Evolutionary conservation across 2,113 vertebrate species (phyloP), one percentile per base, ranked within the genome.

Genomic region (Tragulus kanchil): DNA sequence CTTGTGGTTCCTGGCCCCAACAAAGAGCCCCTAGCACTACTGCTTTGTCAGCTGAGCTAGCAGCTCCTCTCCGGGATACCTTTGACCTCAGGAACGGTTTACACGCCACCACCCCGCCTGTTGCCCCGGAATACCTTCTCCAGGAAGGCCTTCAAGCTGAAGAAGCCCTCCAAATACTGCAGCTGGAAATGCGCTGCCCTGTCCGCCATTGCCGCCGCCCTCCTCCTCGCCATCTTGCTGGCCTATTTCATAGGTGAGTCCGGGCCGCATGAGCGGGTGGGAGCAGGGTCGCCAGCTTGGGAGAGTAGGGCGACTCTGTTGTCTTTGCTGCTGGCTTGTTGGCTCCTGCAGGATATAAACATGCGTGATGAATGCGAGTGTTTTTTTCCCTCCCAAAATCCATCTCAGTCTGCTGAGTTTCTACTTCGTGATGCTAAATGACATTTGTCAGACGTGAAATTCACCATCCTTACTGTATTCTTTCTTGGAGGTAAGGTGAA

Each of bases 151-250:
- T 99, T 99, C 99, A 99, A 99, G 98, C 99, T 99, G 98, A 99
- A 99, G 99, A 99, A 99, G 64, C 99, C 99, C 81, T 99, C 99
- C 97, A 99, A 99, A 97, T 99, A 99, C 98, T 99, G 99, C 98
- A 99, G 99, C 99, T 99, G 99, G 99, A 99, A 99, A 98, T 99
- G 99, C 65, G 99, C 99, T 2, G 99, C 99, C 25, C 98, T 99
- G 93, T 99, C 99, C 0, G 99, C 99, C 97, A 99, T 99, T 36
- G 98, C 99, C 31, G 99, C 99, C 8, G 99, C 99, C 69, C 98
- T 99, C 75, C 99, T 99, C 95, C 98, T 99, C 98, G 99, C 99
- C 94, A 99, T 99, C 67, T 98, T 99, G 85, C 99, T 99, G 95
- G 99, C 99, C 0, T 99, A 99, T 98, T 99, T 99, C 98, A 99